A percentile compares a stretch with the other conserved stretches of the same genome.
phyloP scores from a whole-genome alignment of 2,888 invertebrate genomes.

The Nipponacmea schrenckii region DNA sequence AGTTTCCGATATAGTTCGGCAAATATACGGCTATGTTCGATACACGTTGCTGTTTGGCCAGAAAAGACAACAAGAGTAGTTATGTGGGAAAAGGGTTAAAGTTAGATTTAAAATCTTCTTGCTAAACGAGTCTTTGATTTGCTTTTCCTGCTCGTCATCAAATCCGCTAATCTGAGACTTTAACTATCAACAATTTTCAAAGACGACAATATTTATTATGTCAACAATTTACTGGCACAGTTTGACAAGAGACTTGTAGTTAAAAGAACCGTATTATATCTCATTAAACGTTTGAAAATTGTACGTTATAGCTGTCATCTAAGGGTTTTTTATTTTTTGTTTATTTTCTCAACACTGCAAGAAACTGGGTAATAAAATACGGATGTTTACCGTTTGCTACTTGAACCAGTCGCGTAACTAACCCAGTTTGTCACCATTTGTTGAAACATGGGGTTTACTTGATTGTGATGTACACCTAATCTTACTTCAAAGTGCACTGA shows the following conservation, averaged over 20 bases:
- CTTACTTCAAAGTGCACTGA: neutral
- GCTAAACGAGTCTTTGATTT: neutral
- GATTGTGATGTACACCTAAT: no score
- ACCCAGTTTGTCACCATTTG: no score
- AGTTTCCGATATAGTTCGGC: neutral
- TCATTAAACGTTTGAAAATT: neutral
- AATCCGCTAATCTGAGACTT: neutral
- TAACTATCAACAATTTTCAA: conserved; percentile 5
- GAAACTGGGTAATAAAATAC: neutral
- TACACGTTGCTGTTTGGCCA: neutral
- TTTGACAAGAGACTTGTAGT: neutral
- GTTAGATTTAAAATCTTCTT: neutral
- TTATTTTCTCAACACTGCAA: neutral
- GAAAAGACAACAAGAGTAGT: neutral
- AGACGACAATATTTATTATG: neutral
- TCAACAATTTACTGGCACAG: neutral
- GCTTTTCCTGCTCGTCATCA: neutral
- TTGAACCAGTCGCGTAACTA: no score
- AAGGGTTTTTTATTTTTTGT: neutral
- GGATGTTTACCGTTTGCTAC: neutral
- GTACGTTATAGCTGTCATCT: no score
- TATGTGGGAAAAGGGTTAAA: conserved; percentile 5
- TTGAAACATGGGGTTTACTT: no score
- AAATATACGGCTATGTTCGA: neutral
- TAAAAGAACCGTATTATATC: neutral